Conservation (phyloP, 2,113 vertebrate genomes). For the Terrapene triunguis region DNA sequence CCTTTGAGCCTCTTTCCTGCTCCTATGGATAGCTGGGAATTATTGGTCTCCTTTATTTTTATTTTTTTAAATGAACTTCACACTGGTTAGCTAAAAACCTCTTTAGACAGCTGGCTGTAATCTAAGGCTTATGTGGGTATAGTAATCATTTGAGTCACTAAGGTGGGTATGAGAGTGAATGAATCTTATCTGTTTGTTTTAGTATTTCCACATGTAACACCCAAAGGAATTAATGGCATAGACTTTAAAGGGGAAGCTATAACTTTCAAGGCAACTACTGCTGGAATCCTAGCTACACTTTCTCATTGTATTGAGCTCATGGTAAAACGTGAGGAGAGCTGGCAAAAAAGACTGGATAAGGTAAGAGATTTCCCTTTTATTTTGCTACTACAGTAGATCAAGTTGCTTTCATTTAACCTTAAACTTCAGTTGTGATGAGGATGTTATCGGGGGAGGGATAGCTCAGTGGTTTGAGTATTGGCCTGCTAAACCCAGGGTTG, state of each 20-base stretch:
- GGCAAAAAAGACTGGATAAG: constrained; percentile 97
- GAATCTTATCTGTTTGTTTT: constrained; percentile 51
- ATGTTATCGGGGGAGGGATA: neutral
- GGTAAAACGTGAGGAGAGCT: constrained; percentile 96
- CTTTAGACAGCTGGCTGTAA: neutral
- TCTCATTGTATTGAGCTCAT: constrained; percentile 98
- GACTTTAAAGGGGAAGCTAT: constrained; percentile 99
- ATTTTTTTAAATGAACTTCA: constrained; percentile 5
- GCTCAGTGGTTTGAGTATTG: too few species aligned
- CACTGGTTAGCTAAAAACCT: neutral
- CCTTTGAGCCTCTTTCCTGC: neutral
- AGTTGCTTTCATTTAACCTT: neutral
- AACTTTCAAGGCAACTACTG: constrained; percentile 99
- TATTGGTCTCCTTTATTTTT: neutral
- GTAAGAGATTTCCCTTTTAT: constrained; percentile 73
- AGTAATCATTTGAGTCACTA: constrained; percentile 2
- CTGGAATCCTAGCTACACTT: constrained; percentile 95
- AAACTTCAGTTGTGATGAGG: neutral
- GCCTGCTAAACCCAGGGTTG: too few species aligned
- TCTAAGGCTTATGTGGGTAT: neutral
- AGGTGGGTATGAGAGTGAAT: neutral
- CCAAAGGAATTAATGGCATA: constrained; percentile 94
- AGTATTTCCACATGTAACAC: constrained; percentile 91
- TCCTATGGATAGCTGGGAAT: constrained; percentile 8
- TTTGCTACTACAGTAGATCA: neutral